Conservation (phyloP, 2,797 vertebrate species). For the Falco novaeseelandiae region DNA sequence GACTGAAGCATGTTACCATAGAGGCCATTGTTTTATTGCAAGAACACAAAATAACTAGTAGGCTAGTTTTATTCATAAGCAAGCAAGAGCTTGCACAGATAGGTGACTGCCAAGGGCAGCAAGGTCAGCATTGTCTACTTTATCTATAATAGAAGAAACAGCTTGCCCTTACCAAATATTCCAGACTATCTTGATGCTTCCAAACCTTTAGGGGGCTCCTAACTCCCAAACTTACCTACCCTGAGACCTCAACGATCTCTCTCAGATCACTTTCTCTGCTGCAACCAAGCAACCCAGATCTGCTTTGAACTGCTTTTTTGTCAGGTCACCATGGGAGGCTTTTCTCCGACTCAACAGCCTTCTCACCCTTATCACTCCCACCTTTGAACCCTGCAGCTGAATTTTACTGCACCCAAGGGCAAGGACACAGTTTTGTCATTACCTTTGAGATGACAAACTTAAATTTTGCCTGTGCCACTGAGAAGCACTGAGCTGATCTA, state of each 20-base stretch:
- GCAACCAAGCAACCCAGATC: not conserved
- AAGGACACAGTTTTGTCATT: not conserved
- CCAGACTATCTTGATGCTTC: not conserved
- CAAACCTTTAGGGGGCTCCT: not conserved
- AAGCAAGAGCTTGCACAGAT: not conserved
- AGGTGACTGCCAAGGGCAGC: not conserved
- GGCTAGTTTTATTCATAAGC: not conserved
- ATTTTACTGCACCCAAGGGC: not conserved
- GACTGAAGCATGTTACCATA: accelerated
- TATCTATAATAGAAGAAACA: not conserved
- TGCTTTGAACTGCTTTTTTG: not conserved
- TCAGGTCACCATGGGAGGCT: not conserved
- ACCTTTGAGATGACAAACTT: not conserved
- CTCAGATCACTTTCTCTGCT: not conserved
- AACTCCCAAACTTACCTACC: not conserved
- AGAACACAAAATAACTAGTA: not conserved
- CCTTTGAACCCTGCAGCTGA: accelerated
- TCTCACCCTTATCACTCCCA: not conserved
- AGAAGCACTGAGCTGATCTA: not conserved
- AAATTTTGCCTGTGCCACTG: not conserved
- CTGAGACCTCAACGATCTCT: not conserved
- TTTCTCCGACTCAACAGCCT: not conserved
- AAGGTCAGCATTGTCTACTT: not conserved
- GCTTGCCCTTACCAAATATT: not conserved
- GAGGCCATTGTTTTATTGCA: not conserved